These are phyloP conservation scores for Acomys russatus DNA, from an alignment of 2,797 vertebrate genomes.

Conservation along the genomic window DNA sequence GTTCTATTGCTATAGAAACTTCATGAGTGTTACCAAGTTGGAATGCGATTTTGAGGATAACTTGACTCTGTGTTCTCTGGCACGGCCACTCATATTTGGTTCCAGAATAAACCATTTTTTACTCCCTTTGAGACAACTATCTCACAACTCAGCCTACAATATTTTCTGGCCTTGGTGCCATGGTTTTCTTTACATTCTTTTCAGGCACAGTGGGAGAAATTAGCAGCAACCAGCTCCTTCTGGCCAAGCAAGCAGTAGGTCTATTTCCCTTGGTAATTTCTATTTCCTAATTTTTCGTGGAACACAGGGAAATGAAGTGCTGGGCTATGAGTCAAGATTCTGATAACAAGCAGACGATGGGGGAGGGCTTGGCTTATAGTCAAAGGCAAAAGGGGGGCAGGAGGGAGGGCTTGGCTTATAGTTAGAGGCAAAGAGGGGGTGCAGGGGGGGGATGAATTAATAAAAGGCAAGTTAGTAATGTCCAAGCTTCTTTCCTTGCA, in stretches of 20 bases:
- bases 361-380: background rate
- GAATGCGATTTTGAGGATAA: background rate
- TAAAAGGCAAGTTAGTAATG: background rate
- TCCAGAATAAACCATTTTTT: background rate
- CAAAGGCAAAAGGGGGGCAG: background rate
- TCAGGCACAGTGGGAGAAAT: background rate
- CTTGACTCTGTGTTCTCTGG: background rate
- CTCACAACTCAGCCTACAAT: background rate
- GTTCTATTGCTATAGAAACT: background rate
- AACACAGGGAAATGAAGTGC: background rate
- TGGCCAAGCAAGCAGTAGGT: background rate
- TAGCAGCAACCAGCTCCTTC: background rate
- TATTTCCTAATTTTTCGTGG: background rate
- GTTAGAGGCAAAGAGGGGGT: too few relatives aligned
- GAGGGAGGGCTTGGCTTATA: too few relatives aligned
- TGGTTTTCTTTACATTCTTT: background rate
- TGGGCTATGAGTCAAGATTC: background rate
- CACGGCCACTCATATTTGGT: background rate
- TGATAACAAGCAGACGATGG: background rate
- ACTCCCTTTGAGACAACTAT: background rate
- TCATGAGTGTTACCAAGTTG: background rate
- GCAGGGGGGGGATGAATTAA: background rate
- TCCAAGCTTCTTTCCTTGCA: background rate
- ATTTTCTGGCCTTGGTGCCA: background rate
- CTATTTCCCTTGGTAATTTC: background rate